A percentile compares a stretch with the other conserved stretches of the same genome.
Evolutionary conservation across 2,797 vertebrate genomes (phyloP).

Genomic region (Smutsia temminckii): DNA sequence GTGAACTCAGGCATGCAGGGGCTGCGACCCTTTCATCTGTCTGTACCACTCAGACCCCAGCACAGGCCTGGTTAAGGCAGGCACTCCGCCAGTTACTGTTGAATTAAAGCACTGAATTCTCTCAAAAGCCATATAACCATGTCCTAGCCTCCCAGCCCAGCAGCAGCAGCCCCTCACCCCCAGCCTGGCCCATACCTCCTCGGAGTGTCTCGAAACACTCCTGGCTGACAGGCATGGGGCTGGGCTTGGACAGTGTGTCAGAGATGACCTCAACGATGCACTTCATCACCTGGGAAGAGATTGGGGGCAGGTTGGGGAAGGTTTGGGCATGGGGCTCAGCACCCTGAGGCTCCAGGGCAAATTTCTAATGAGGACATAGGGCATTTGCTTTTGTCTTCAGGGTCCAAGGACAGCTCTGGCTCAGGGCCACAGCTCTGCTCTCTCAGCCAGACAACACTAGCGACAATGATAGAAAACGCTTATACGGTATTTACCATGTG

Average conservation of each 20-base stretch:
- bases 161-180: background rate
- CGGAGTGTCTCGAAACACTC: conserved; percentile 92
- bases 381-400: background rate
- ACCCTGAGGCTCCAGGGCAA: background rate
- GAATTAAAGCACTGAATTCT: background rate
- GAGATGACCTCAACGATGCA: conserved; percentile 95
- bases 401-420: background rate
- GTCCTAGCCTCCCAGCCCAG: background rate
- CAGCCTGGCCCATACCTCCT: conserved; percentile 86
- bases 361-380: background rate
- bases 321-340: background rate
- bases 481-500: background rate
- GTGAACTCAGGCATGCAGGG: background rate
- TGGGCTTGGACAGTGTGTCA: conserved; percentile 92
- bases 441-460: background rate
- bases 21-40: background rate
- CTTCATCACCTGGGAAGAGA: conserved; percentile 92
- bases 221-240: conserved; percentile 89
- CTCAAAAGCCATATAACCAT: background rate
- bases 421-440: background rate
- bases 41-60: background rate
- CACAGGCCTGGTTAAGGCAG: background rate
- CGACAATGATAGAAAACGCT: background rate
- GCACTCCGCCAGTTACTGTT: background rate
- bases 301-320: background rate